Conservation (phyloP, 2,888 invertebrate genomes). For the Malthinus seriepunctatus region DNA sequence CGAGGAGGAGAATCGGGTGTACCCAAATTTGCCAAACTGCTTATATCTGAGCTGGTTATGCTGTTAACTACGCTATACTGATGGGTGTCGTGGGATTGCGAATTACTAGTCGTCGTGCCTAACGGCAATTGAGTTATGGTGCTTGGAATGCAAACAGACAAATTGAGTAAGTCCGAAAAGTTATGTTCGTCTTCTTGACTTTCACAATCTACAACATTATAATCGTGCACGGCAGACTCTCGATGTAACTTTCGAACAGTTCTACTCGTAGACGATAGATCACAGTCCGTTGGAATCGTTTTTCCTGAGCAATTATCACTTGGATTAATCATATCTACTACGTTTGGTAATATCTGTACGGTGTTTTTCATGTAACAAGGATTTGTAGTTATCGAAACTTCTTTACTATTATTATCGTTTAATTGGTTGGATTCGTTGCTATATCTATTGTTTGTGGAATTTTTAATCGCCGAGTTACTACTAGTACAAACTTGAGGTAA, state of each 20-base stretch:
- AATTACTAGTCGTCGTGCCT: conserved; percentile 41
- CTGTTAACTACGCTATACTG: conserved; percentile 52
- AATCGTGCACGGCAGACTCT: conserved; percentile 8
- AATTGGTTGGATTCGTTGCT: conserved; percentile 13
- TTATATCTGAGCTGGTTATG: conserved; percentile 65
- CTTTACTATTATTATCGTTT: conserved; percentile 30
- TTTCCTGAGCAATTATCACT: conserved; percentile 11
- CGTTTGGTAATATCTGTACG: conserved; percentile 7
- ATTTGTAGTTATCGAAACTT: conserved; percentile 44
- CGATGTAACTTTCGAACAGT: conserved; percentile 9
- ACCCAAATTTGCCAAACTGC: conserved; percentile 68
- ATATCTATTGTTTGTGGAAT: conserved; percentile 17
- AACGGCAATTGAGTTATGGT: conserved; percentile 42
- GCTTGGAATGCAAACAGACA: conserved; percentile 50
- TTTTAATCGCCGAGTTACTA: conserved; percentile 14
- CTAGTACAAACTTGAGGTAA: conserved; percentile 20
- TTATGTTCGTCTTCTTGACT: conserved; percentile 49
- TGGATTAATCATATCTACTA: conserved; percentile 1
- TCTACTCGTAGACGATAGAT: conserved; percentile 10
- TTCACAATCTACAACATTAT: conserved; percentile 45
- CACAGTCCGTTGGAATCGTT: conserved; percentile 18
- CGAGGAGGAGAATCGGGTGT: conserved; percentile 77
- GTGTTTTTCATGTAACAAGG: conserved; percentile 37
- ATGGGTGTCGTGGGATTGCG: conserved; percentile 40
- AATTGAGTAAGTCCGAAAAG: conserved; percentile 51